Evolutionary conservation across 2,888 invertebrate species (phyloP).

Genomic region (Vesta saturnalis): DNA sequence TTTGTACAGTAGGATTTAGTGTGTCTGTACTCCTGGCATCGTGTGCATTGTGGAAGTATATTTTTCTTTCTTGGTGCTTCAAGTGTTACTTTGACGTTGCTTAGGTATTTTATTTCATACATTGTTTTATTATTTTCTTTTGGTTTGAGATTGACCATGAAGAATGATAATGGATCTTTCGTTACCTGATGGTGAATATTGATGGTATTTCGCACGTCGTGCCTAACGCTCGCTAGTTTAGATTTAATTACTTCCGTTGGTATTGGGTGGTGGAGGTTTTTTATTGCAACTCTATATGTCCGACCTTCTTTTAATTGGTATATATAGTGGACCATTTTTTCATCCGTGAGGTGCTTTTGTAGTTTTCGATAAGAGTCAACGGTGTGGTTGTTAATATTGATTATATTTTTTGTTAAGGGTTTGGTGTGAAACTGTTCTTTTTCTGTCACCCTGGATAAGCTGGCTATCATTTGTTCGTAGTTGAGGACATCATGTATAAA

Average conservation of each 20-base stretch:
- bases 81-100: constrained; percentile 7
- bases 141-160: constrained; percentile 8
- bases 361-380: too few relatives aligned
- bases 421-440: too few relatives aligned
- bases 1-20: constrained; percentile 16
- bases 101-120: constrained; percentile 14
- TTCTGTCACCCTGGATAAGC: too few relatives aligned
- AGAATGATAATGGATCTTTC: too few relatives aligned
- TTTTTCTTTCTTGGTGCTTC: constrained; percentile 6
- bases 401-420: too few relatives aligned
- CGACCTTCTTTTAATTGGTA: constrained; percentile 12
- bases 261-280: constrained; percentile 14
- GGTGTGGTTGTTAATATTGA: too few relatives aligned
- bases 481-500: too few relatives aligned
- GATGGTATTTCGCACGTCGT: background rate
- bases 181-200: constrained; percentile 9
- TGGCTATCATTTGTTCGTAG: too few relatives aligned
- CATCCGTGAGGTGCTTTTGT: background rate
- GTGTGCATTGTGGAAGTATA: too few relatives aligned
- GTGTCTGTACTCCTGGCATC: too few relatives aligned
- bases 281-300: constrained; percentile 15
- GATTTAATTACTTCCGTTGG: constrained; percentile 9
- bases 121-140: constrained; percentile 13
- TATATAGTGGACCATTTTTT: constrained; percentile 3
- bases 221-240: background rate